A percentile compares a stretch with the other conserved stretches of the same genome.
Conservation (phyloP, 1,140 invertebrate species). For the Caerostris darwini region DNA sequence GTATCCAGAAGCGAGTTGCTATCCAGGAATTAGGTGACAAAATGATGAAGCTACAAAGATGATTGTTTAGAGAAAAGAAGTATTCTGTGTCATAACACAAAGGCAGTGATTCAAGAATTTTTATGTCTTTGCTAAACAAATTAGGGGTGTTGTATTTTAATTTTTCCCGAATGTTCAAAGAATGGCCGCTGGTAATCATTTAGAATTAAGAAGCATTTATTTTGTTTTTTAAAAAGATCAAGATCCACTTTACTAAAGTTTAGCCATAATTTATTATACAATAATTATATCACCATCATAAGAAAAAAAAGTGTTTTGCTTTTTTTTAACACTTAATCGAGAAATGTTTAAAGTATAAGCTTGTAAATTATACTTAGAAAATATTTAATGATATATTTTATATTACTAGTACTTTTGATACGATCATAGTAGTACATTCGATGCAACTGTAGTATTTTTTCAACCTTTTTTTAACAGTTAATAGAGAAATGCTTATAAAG, state of each 20-base stretch:
- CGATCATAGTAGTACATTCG: too few relatives aligned
- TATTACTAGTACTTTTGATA: too few relatives aligned
- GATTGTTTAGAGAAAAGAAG: conserved; percentile 24
- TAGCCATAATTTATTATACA: background rate
- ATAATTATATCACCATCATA: background rate
- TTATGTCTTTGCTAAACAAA: background rate
- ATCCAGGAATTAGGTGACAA: conserved; percentile 9
- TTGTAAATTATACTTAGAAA: too few relatives aligned
- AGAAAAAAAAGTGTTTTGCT: background rate
- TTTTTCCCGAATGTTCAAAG: background rate
- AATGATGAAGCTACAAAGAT: conserved; percentile 39
- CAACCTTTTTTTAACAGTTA: too few relatives aligned
- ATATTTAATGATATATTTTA: too few relatives aligned
- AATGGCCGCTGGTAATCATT: background rate
- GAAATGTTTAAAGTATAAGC: too few relatives aligned
- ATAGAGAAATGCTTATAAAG: too few relatives aligned
- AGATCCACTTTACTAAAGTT: background rate
- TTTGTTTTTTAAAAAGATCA: background rate
- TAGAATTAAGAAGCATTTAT: background rate
- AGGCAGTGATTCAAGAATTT: background rate
- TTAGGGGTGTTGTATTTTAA: background rate
- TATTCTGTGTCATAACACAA: background rate
- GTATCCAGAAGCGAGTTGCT: background rate
- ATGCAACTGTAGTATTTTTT: too few relatives aligned
- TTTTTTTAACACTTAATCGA: too few relatives aligned